Evolutionary conservation across 2,797 vertebrate genomes (phyloP), one percentile per base, ranked within the genome.

Genomic region (Etheostoma nigrum): DNA sequence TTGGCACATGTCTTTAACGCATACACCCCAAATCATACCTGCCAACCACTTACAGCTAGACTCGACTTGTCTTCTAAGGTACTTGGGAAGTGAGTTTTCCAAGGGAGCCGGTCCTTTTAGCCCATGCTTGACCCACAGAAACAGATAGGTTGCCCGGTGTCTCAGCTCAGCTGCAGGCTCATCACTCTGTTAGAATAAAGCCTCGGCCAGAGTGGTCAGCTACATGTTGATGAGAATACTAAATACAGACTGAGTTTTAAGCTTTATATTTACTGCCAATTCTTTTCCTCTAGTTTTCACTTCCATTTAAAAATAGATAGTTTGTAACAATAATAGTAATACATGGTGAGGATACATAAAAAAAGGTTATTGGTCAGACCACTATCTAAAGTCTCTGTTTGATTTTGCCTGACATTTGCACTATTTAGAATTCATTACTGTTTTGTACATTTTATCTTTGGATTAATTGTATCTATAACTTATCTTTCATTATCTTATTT

Each of bases 91-190:
- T 21, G 74, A 79, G 6, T 63, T 73, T 67, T 58, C 71, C 57
- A 60, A 69, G 45, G 53, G 51, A 76, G 66, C 47, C 5, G 19
- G 64, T 76, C 57, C 60, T 80, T 77, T 81, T 61, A 62, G 55
- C 79, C 64, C 33, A 45, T 42, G 74, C 42, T 84, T 83, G 82
- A 86, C 61, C 74, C 60, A 19, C 61, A 44, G 69, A 78, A 68
- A 63, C 65, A 70, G 82, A 87, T 61, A 72, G 83, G 77, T 81
- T 65, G n/a, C 49, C 74, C 57, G 61, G 78, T 88, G 88, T 89
- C 62, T 67, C 70, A 1, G 85, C 82, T 88, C 84, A 88, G 85
- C 79, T 85, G 88, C 71, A 67, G 52, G 76, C 81, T 81, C 69
- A 67, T 69, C 76, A 69, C 72, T 74, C 79, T 60, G 52, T 9